Evolutionary conservation across 2,113 vertebrate species (phyloP).

Genomic region (Psittacara wagleri): DNA sequence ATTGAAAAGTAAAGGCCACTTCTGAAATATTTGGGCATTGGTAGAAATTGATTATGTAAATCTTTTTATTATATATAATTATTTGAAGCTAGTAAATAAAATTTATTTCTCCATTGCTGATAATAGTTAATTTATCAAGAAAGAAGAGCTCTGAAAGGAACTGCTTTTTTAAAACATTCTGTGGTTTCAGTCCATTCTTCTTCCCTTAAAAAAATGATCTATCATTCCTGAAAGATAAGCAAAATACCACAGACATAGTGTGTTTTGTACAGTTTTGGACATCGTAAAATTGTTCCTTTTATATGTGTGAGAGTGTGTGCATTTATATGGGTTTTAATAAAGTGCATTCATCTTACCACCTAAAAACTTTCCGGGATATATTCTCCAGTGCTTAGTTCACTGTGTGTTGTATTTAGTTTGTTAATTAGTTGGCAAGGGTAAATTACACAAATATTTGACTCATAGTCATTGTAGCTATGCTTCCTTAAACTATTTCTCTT

Average conservation of each 20-base stretch:
- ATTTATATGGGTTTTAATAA: background rate
- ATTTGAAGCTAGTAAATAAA: background rate
- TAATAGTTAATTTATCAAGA: constrained; percentile 39
- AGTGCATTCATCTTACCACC: background rate
- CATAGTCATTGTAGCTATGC: background rate
- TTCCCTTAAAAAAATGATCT: constrained; percentile 50
- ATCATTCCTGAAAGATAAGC: constrained; percentile 43
- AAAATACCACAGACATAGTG: background rate
- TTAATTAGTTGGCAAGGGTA: background rate
- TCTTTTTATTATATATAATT: background rate
- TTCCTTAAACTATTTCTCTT: background rate
- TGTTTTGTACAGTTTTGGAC: constrained; percentile 7
- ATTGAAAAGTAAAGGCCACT: background rate
- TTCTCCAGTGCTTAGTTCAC: background rate
- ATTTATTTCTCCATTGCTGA: background rate
- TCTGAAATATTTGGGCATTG: background rate
- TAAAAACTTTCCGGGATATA: background rate
- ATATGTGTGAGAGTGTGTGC: background rate
- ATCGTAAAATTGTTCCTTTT: background rate
- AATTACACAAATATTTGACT: background rate
- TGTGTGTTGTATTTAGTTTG: background rate
- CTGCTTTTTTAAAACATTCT: constrained; percentile 37
- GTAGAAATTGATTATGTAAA: background rate
- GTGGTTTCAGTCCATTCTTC: constrained; percentile 36
- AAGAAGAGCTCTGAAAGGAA: constrained; percentile 25